Evolutionary conservation across 2,888 invertebrate genomes (phyloP), one percentile per base, ranked within the genome.

Genomic region (Euplexia lucipara): DNA sequence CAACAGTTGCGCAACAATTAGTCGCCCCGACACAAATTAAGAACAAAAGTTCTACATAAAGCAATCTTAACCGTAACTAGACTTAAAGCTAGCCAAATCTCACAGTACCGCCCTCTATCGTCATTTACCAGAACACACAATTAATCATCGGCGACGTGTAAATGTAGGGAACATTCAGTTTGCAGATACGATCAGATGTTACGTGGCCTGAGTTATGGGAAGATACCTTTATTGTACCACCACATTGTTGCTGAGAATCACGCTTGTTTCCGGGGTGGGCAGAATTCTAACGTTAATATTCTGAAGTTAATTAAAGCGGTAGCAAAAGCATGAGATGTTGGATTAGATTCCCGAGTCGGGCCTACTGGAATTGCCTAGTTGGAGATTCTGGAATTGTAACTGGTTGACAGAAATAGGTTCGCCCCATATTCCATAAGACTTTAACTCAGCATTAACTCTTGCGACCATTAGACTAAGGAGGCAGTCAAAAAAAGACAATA

Each of bases 131-230:
- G 34, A 51, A 37, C 37, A 34, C 41, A 41, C 48, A 56, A 56
- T 74, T 48, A 48, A 74, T 74, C 67, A 78, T 67, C 52, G 37
- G 12, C 20, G 68, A 78, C 75, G 68, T 66, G 56, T 16, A 59
- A 78, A 73, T 65, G 74, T 35, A 37, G 58, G 42, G 53, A 54
- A 73, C 78, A 18, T 53, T 72, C 39, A 26, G 56, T 42, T 20
- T 7, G 7, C 8, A 14, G 73, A 74, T 74, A 74, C 22, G 26
- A 74, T 74, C 73, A 18, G 37, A n/a, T 47, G 56, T 78, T 78
- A 74, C 78, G 59, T 60, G 14, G 32, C 14, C 54, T 44, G 48
- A 60, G 48, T 74, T 74, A 78, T 74, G 73, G 68, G 78, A 66
- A 73, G 20, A 41, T 45, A 20, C 51, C 58, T 51, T 58, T 78